These are phyloP conservation scores for Lithobates sylvaticus DNA, from an alignment of 2,797 vertebrate genomes.

Conservation along the genomic window DNA sequence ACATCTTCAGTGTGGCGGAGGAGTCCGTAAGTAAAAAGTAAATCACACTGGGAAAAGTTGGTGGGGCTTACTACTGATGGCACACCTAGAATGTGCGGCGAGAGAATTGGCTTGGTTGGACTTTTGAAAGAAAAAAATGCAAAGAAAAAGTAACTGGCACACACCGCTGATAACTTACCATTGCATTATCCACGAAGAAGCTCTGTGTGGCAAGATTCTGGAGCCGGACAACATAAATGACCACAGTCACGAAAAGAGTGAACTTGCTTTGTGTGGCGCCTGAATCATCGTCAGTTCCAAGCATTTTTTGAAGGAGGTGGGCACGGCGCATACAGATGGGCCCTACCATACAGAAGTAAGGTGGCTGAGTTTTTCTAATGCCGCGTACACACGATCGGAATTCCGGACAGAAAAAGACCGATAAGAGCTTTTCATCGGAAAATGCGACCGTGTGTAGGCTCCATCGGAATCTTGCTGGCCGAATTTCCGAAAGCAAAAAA, in stretches of 20 bases:
- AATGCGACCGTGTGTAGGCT: no score
- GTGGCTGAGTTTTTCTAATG: no score
- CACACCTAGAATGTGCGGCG: neutral
- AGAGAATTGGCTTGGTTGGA: conserved; percentile 2
- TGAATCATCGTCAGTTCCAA: no score
- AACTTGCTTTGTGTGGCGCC: neutral
- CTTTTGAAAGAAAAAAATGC: neutral
- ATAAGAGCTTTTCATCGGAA: no score
- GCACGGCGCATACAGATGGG: no score
- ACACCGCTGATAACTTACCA: neutral
- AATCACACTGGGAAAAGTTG: conserved; percentile 14
- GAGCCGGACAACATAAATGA: neutral
- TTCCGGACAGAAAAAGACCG: no score
- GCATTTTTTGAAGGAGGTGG: no score
- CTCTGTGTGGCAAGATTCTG: conserved; percentile 17
- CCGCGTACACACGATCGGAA: no score
- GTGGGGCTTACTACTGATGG: conserved; percentile 19
- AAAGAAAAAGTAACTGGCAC: conserved; percentile 4
- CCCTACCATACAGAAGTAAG: no score
- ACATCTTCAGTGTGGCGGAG: conserved; percentile 13
- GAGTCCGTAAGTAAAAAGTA: conserved; percentile 18
- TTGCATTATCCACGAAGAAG: conserved; percentile 16
- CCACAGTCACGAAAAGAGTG: conserved; percentile 14
- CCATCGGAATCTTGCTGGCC: no score
- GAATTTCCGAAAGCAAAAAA: no score